phyloP scores from a whole-genome alignment of 2,113 vertebrate species.

The Puma concolor region DNA sequence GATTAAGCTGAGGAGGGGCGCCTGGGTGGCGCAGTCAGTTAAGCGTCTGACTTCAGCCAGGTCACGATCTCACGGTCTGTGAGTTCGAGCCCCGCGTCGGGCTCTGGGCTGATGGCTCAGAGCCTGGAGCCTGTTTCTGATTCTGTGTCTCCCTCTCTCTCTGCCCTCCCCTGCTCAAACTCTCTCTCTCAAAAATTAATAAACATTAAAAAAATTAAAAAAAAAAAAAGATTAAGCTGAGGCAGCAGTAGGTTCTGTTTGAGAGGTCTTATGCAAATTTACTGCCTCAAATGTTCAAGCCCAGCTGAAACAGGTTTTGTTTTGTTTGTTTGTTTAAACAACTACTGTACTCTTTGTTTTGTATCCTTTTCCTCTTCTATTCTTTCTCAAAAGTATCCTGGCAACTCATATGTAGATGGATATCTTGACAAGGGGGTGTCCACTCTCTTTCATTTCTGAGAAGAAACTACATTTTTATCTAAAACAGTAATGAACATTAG shows the following conservation, averaged over 20 bases:
- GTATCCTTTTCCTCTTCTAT: not conserved
- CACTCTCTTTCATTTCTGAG: not conserved
- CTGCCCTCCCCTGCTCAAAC: too few relatives aligned
- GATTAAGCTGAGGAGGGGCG: not conserved
- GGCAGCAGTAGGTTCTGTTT: not conserved
- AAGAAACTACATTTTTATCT: not conserved
- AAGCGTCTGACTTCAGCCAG: too few relatives aligned
- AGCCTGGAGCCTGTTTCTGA: too few relatives aligned
- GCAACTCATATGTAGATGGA: not conserved
- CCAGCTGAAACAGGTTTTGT: not conserved
- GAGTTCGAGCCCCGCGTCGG: too few relatives aligned
- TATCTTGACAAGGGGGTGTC: not conserved
- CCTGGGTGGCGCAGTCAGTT: too few relatives aligned
- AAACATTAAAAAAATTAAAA: too few relatives aligned
- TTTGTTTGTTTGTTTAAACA: not conserved
- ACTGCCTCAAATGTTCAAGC: not conserved
- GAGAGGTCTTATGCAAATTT: not conserved
- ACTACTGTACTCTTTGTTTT: not conserved
- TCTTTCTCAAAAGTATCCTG: not conserved
- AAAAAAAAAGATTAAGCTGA: not conserved
- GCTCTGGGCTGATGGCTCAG: too few relatives aligned
- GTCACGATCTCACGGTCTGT: too few relatives aligned
- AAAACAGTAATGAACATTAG: not conserved
- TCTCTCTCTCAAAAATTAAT: too few relatives aligned
- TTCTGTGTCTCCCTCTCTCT: too few relatives aligned